Conservation (phyloP, 2,888 invertebrate species). For the Elegia similella region DNA sequence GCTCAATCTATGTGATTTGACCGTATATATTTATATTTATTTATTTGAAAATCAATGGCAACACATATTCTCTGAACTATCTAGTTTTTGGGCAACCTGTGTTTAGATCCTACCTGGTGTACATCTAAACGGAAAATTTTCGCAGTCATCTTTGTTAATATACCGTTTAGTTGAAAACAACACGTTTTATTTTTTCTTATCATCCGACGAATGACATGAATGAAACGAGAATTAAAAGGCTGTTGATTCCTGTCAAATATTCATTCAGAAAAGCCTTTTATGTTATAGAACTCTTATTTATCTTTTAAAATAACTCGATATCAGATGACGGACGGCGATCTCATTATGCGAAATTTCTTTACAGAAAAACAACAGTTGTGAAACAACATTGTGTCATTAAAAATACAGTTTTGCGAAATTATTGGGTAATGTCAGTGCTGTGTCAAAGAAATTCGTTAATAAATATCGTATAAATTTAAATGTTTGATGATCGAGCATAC, state of each 20-base stretch:
- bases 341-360: not conserved
- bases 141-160: no score
- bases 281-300: not conserved
- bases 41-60: no score
- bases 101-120: no score
- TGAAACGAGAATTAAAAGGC: not conserved
- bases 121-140: no score
- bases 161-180: no score
- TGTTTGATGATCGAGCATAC: slow-evolving; percentile 4
- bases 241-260: not conserved
- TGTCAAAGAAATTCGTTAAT: slow-evolving; percentile 7
- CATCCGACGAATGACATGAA: no score
- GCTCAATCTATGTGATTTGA: no score
- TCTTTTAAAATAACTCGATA: not conserved
- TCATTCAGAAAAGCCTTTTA: not conserved
- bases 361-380: not conserved
- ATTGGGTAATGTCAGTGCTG: not conserved
- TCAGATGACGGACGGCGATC: not conserved
- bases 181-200: no score
- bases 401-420: not conserved
- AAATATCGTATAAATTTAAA: slow-evolving; percentile 3
- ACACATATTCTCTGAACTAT: no score
- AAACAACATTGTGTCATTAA: not conserved
- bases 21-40: no score
- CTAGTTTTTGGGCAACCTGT: no score